Percentiles rank a stretch among this genome's conserved stretches.
Conservation (phyloP, 2,113 vertebrate species). For the Terrapene triunguis region DNA sequence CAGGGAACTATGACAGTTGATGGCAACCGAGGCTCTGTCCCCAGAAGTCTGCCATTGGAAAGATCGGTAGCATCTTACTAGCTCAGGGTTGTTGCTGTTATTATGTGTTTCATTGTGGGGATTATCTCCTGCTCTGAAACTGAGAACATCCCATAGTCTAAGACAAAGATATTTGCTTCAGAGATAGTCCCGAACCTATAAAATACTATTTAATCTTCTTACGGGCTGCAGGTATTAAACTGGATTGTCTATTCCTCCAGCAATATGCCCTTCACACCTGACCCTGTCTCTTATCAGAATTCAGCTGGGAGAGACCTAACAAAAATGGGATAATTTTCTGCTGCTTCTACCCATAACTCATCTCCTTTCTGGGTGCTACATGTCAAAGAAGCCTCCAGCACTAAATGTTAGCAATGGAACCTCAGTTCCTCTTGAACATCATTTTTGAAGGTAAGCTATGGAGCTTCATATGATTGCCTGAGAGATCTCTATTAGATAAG, state of each 20-base stretch:
- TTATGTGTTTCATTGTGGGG: not conserved
- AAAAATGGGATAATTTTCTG: slow-evolving; percentile 70
- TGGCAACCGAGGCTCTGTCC: accelerated
- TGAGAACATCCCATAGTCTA: slow-evolving; percentile 17
- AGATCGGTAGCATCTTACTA: accelerated
- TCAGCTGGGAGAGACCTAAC: slow-evolving; percentile 6
- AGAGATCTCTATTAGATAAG: not conserved
- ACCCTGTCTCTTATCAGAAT: slow-evolving; percentile 74
- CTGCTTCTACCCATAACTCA: slow-evolving; percentile 35
- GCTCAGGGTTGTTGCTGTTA: not conserved
- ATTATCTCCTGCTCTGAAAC: not conserved
- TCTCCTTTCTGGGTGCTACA: slow-evolving; percentile 15
- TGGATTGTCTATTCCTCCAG: slow-evolving; percentile 85
- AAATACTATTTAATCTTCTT: slow-evolving; percentile 90
- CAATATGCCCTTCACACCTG: slow-evolving; percentile 87
- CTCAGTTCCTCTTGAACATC: slow-evolving; percentile 32
- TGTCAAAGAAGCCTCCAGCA: slow-evolving; percentile 46
- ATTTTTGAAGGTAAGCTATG: slow-evolving; percentile 73
- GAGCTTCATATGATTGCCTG: not conserved
- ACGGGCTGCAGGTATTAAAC: slow-evolving; percentile 88
- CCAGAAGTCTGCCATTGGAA: accelerated
- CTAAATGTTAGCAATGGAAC: not conserved
- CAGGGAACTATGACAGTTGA: not conserved
- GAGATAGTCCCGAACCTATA: slow-evolving; percentile 66
- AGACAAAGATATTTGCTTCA: slow-evolving; percentile 47